Evolutionary conservation across 2,888 invertebrate species (phyloP).

Genomic region (Panzeria rudis): DNA sequence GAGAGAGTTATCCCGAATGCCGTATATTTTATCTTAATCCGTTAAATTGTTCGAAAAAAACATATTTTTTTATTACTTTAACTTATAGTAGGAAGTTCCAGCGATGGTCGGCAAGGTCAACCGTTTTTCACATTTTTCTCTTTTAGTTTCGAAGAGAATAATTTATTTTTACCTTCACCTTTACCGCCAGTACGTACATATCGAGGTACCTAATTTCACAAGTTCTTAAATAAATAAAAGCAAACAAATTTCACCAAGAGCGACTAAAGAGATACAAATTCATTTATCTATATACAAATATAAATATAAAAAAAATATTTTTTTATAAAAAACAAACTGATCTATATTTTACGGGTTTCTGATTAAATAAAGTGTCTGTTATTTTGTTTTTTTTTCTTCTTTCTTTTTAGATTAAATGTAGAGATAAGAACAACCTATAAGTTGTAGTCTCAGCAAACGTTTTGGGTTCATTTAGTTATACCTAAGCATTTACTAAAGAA

Average conservation of each 20-base stretch:
- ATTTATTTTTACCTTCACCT: no score
- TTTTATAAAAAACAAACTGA: slow-evolving; percentile 32
- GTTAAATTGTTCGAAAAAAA: no score
- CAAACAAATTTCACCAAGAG: neutral
- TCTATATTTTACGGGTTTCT: slow-evolving; percentile 38
- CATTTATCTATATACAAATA: neutral
- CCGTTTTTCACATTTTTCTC: no score
- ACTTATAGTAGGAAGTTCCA: no score
- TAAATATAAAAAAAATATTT: neutral
- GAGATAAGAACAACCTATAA: slow-evolving; percentile 64
- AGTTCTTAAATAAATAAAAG: no score
- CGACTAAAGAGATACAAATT: neutral
- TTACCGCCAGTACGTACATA: no score
- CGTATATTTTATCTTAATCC: no score
- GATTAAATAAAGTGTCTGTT: slow-evolving; percentile 30
- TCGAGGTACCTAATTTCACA: no score
- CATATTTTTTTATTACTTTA: no score
- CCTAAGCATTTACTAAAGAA: slow-evolving; percentile 47
- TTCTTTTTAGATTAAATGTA: slow-evolving; percentile 45
- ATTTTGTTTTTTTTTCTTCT: slow-evolving; percentile 19
- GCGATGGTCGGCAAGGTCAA: no score
- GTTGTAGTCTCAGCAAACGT: slow-evolving; percentile 49
- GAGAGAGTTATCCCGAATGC: no score
- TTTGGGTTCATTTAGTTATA: slow-evolving; percentile 64
- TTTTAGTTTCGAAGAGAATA: no score